A percentile compares a stretch with the other conserved stretches of the same genome.
phyloP scores from a whole-genome alignment of 1,140 invertebrate species.

The Atta colombica region DNA sequence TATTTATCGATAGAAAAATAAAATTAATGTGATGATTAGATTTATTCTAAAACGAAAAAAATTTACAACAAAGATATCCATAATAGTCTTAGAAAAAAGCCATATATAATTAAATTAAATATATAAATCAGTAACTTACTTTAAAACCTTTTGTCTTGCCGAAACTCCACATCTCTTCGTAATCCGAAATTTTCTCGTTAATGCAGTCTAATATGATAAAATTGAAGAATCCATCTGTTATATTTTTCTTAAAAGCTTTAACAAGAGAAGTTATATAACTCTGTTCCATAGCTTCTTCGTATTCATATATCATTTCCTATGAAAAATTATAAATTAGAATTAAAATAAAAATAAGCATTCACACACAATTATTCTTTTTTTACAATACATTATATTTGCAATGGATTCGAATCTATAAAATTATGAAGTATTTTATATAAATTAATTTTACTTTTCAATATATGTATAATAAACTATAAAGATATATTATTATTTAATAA shows the following conservation, averaged over 20 bases:
- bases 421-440: background rate
- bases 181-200: conserved; percentile 93
- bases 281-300: conserved; percentile 94
- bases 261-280: conserved; percentile 93
- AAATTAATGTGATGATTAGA: background rate
- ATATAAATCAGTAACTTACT: conserved; percentile 87
- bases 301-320: conserved; percentile 96
- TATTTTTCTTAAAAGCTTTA: conserved; percentile 97
- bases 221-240: conserved; percentile 96
- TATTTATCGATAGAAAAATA: background rate
- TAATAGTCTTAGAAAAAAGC: background rate
- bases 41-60: background rate
- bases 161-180: conserved; percentile 95
- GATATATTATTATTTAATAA: background rate
- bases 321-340: conserved; percentile 53
- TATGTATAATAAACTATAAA: background rate
- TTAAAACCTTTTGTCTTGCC: conserved; percentile 96
- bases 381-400: too few species aligned
- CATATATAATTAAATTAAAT: background rate
- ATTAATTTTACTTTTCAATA: background rate
- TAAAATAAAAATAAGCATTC: too few species aligned
- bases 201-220: conserved; percentile 97
- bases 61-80: background rate
- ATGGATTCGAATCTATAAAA: too few species aligned
- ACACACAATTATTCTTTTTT: too few species aligned